Base-by-base conservation (phyloP, 2,113 vertebrate species). In the Nannobrachium achirus region DNA sequence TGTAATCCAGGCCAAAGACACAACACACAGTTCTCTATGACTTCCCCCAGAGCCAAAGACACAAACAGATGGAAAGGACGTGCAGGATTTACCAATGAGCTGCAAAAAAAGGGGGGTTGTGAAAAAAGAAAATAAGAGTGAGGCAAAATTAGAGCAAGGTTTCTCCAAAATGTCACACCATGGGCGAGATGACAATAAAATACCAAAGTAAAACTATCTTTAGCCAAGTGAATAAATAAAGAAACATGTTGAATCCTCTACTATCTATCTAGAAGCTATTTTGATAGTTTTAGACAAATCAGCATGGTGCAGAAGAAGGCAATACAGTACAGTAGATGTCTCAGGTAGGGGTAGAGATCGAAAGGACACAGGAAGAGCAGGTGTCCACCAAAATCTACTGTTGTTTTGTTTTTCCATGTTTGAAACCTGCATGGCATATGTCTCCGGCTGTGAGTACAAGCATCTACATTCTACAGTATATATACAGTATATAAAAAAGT, bases 41-140 rank as follows among this genome's bases (percentile, higher is more conserved):
- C 51, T n/a, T 8, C n/a, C 49, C 60, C 62, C 19, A 57, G 56
- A 60, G 72, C 63, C 42, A 18, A 38, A 57, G 14, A 56, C 55
- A 71, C 67, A 80, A 75, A 67, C 73, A 75, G 72, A 76, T 65
- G 73, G 73, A 65, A 65, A 25, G 44, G 33, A 71, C 4, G 56
- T 59, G 59, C 48, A 49, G 50, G 64, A 75, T 56, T 38, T 38
- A 38, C 20, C 4, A 39, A 39, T 13, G 11, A 33, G 44, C 39
- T 51, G 55, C 48, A 52, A 61, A 38, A 55, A 18, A 51, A 56
- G 51, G 52, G 44, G 45, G 55, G 58, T 16, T 58, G 56, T 39
- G 19, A 63, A 72, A 56, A 69, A 58, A 51, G 46, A 59, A 53
- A 64, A 63, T 48, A 67, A 67, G 20, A 46, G 42, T 10, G 42